phyloP scores from a whole-genome alignment of 2,797 vertebrate species.

The Sphaeramia orbicularis region DNA sequence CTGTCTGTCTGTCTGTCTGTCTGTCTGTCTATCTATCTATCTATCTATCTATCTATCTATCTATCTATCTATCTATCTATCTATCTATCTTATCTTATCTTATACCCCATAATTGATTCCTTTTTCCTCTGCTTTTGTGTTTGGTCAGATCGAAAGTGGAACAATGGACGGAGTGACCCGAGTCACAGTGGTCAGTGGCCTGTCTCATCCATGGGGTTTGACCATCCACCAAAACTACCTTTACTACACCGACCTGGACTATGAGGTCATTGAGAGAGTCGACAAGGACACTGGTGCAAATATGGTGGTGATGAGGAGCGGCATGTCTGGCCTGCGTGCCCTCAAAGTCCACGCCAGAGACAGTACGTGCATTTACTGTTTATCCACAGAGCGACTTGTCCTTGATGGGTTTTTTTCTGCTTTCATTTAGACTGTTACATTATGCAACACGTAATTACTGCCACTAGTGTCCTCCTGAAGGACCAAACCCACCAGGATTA shows the following conservation, averaged over 20 bases:
- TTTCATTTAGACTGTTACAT: slow-evolving; percentile 36
- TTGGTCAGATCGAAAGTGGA: slow-evolving; percentile 79
- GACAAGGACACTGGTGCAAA: slow-evolving; percentile 77
- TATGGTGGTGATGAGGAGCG: slow-evolving; percentile 82
- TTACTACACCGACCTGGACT: slow-evolving; percentile 85
- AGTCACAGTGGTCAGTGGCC: slow-evolving; percentile 71
- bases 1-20: too few relatives aligned
- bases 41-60: too few relatives aligned
- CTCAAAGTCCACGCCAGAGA: slow-evolving; percentile 85
- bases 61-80: too few relatives aligned
- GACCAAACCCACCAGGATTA: slow-evolving; percentile 14
- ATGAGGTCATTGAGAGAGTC: slow-evolving; percentile 84
- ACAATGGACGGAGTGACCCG: slow-evolving; percentile 79
- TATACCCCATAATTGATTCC: too few relatives aligned
- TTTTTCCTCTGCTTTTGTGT: background rate
- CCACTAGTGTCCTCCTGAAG: slow-evolving; percentile 24
- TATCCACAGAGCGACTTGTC: background rate
- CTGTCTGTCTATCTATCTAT: too few relatives aligned
- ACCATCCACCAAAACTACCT: slow-evolving; percentile 78
- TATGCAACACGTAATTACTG: slow-evolving; percentile 36
- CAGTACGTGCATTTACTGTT: slow-evolving; percentile 60
- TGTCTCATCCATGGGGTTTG: slow-evolving; percentile 83
- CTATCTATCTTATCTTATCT: too few relatives aligned
- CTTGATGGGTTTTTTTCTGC: slow-evolving; percentile 9
- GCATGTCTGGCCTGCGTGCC: slow-evolving; percentile 75